Base-by-base conservation (phyloP, 1,140 invertebrate genomes). In the Phymorhynchus buccinoides region DNA sequence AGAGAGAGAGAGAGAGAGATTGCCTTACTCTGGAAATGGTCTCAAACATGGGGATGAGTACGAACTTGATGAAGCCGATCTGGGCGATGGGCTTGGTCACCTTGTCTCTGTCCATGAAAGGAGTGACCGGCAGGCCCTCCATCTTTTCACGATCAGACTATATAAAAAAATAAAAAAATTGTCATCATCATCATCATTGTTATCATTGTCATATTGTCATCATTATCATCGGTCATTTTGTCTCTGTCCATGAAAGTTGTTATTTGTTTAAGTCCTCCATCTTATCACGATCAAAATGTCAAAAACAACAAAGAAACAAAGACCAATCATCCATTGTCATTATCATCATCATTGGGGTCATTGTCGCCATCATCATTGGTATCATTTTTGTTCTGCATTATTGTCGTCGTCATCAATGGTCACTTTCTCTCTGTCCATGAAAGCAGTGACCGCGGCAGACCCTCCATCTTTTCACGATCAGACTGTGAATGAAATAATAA, bases 61-160 rank as follows among this genome's bases (percentile, higher is more conserved):
- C 93, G 87, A 93, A 94, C 88, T 93, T 93, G 79, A 94, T 94
- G 89, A 94, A 94, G 12, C 93, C 93, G 77, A 94, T 93, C 85
- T 94, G 93, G 18, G 93, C 92, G 14, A 92, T 92, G 30, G 93
- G 90, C 83, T 94, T 94, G 9, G 93, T 94, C 56, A 94, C 93
- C 88, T 94, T 94, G 35, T 94, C 93, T 81, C 93, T 83, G 88
- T 94, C 93, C 93, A 94, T 94, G 84, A 94, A 94, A 1, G 93
- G 93, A 3, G 93, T 92, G n/a, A 94, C 92, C 14, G 93, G 93
- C 52, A 94, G 88, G 18, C 93, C 93, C 87, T 94, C 92, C 78
- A 90, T 80, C 85, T 93, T 94, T 86, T 94, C 93, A 52, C 90
- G 87, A 78, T 93, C 73, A 75, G 32, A 75, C 73, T 37, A 75